A percentile compares a stretch with the other conserved stretches of the same genome.
phyloP scores from a whole-genome alignment of 37 sponge, comb jelly and placozoan species.

The Chondrilla cf. caribensis region DNA sequence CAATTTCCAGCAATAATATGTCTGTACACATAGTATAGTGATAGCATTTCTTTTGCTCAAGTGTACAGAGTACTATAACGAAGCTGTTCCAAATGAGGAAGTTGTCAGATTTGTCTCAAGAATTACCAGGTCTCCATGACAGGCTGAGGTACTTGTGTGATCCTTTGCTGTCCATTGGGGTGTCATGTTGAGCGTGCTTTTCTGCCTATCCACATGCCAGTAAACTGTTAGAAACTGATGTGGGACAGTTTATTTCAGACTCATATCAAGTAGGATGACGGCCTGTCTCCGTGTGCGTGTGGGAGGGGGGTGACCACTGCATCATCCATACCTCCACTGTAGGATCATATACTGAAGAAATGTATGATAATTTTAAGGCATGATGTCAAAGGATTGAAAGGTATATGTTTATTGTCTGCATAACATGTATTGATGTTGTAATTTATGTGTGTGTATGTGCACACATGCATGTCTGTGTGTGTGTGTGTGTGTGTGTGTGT shows the following conservation, averaged over 20 bases:
- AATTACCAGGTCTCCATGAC: conserved; percentile 49
- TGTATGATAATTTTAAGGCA: conserved; percentile 67
- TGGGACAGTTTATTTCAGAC: conserved; percentile 68
- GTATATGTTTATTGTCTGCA: background rate
- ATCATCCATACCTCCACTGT: background rate
- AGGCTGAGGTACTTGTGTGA: conserved; percentile 31
- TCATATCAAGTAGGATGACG: conserved; percentile 56
- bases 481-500: background rate
- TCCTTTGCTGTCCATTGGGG: background rate
- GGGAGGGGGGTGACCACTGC: no score
- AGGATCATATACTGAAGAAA: conserved; percentile 9
- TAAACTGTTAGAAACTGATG: conserved; percentile 53
- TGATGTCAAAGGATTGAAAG: conserved; percentile 40
- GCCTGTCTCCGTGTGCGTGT: background rate
- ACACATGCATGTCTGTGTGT: background rate
- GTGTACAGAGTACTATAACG: conserved; percentile 45
- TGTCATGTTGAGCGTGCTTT: no score
- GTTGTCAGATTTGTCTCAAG: conserved; percentile 38
- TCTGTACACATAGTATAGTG: no score
- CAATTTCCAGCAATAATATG: no score
- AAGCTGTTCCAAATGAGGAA: conserved; percentile 53
- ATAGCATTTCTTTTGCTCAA: background rate
- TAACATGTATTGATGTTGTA: background rate
- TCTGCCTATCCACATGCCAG: no score
- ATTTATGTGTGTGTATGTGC: no score